These are phyloP conservation scores for Ochropleura leucogaster DNA, from an alignment of 2,888 invertebrate genomes.

Conservation along the genomic window DNA sequence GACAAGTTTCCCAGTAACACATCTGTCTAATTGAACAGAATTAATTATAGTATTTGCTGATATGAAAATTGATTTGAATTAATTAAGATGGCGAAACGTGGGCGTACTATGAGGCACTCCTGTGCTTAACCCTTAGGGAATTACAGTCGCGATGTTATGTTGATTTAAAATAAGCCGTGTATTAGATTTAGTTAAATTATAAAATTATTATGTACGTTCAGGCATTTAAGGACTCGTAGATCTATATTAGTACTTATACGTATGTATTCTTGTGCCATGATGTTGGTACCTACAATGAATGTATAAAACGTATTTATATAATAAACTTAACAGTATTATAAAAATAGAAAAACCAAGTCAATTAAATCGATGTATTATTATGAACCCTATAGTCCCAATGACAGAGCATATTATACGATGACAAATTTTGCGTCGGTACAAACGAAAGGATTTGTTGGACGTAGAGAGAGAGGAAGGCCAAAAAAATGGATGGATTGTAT, in stretches of 20 bases:
- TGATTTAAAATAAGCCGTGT: neutral
- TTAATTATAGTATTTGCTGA: too few relatives aligned
- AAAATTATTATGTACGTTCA: neutral
- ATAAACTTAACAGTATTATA: conserved; percentile 29
- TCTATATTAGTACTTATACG: neutral
- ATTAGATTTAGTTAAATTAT: neutral
- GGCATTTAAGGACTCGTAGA: neutral
- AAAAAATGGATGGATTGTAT: too few relatives aligned
- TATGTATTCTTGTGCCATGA: neutral
- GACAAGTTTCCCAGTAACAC: neutral
- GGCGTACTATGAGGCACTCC: too few relatives aligned
- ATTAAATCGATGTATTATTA: neutral
- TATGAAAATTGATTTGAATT: neutral
- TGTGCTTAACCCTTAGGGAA: too few relatives aligned
- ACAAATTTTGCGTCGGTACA: neutral
- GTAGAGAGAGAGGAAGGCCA: too few relatives aligned
- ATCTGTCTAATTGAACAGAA: too few relatives aligned
- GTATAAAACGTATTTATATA: neutral
- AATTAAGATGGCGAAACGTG: too few relatives aligned
- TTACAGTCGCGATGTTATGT: too few relatives aligned
- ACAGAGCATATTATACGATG: neutral
- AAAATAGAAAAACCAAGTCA: conserved; percentile 5
- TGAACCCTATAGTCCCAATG: neutral
- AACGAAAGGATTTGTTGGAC: neutral
- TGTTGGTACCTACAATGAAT: neutral